Evolutionary conservation across 2,113 vertebrate species (phyloP).

Genomic region (Butorides virescens): DNA sequence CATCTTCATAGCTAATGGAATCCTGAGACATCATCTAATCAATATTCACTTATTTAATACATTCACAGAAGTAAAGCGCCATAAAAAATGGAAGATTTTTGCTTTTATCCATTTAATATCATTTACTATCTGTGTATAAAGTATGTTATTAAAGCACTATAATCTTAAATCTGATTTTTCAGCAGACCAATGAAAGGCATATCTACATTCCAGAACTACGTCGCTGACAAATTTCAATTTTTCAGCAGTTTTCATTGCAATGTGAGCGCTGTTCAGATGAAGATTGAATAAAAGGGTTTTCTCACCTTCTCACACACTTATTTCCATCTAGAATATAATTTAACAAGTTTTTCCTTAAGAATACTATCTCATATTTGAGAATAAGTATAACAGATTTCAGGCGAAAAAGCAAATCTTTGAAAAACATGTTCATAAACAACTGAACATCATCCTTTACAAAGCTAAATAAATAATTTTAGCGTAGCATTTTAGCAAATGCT

Average conservation of each 20-base stretch:
- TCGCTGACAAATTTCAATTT: constrained; percentile 7
- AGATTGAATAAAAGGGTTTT: not conserved
- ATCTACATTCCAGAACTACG: not conserved
- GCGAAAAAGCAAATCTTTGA: not conserved
- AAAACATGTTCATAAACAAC: not conserved
- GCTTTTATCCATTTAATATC: constrained; percentile 46
- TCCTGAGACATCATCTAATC: not conserved
- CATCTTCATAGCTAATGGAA: constrained; percentile 18
- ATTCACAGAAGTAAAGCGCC: not conserved
- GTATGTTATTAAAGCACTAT: constrained; percentile 24
- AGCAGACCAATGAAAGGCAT: not conserved
- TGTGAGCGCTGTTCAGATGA: not conserved
- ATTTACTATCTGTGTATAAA: constrained; percentile 39
- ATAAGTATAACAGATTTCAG: not conserved
- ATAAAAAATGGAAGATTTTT: constrained; percentile 24
- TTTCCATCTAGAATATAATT: not conserved
- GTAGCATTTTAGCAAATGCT: not conserved
- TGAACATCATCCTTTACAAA: not conserved
- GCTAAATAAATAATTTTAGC: not conserved
- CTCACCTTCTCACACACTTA: not conserved
- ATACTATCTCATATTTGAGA: not conserved
- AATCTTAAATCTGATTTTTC: constrained; percentile 40
- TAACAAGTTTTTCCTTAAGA: not conserved
- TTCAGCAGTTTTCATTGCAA: constrained; percentile 13
- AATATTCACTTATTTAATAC: constrained; percentile 44